Conservation (phyloP, 1,140 invertebrate species). For the Palaemon carinicauda region DNA sequence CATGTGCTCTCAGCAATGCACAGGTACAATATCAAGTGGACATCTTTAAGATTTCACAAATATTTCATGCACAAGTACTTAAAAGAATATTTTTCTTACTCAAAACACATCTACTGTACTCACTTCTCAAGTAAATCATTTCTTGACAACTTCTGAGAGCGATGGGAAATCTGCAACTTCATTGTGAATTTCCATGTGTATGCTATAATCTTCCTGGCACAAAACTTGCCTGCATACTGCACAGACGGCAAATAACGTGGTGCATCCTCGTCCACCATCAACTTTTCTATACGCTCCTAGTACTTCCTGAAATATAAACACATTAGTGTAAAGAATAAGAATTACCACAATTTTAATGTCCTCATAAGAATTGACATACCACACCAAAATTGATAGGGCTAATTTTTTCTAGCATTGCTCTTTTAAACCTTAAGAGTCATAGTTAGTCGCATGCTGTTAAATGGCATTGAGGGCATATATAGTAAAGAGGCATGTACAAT, state of each 20-base stretch:
- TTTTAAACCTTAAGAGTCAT: too few relatives aligned
- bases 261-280: slow-evolving; percentile 47
- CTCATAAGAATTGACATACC: too few relatives aligned
- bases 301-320: slow-evolving; percentile 37
- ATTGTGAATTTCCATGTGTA: slow-evolving; percentile 60
- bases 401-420: too few relatives aligned
- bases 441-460: too few relatives aligned
- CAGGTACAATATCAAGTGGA: too few relatives aligned
- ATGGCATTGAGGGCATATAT: too few relatives aligned
- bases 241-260: slow-evolving; percentile 62
- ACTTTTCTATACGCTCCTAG: slow-evolving; percentile 43
- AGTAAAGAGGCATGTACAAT: too few relatives aligned
- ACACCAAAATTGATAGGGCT: too few relatives aligned
- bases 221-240: slow-evolving; percentile 65
- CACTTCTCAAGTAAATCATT: neutral
- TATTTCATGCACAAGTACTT: neutral
- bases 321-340: too few relatives aligned
- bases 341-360: too few relatives aligned
- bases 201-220: slow-evolving; percentile 61
- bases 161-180: slow-evolving; percentile 37
- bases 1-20: neutral
- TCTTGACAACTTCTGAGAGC: slow-evolving; percentile 10
- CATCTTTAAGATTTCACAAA: too few relatives aligned
- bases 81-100: neutral
- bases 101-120: too few relatives aligned